These are phyloP conservation scores for Lytechinus variegatus DNA, from an alignment of 35 echinoderm and acorn worm genomes.

Conservation along the genomic window DNA sequence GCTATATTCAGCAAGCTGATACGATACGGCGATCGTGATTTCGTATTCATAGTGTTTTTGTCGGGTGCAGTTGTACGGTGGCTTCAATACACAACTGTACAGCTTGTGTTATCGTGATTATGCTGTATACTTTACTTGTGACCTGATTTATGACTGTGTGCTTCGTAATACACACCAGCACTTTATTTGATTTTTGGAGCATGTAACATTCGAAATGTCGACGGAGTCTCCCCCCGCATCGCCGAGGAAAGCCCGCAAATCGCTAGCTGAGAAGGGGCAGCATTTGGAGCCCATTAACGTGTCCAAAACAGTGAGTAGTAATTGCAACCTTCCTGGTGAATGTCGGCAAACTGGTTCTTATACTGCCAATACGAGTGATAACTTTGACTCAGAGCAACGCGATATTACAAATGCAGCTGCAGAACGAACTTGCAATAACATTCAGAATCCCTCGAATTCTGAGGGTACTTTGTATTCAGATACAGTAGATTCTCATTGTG, in stretches of 20 bases:
- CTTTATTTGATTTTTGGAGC: neutral
- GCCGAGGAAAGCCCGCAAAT: neutral
- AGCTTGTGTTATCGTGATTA: no score
- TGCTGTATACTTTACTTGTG: no score
- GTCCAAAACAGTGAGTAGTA: neutral
- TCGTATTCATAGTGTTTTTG: no score
- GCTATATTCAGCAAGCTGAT: neutral
- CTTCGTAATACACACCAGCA: no score
- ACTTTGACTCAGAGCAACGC: neutral
- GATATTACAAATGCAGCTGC: neutral
- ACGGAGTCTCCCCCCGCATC: neutral
- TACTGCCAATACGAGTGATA: neutral
- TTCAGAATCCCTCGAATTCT: neutral
- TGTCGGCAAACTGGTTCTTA: neutral
- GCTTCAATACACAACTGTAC: neutral
- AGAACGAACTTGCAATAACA: neutral
- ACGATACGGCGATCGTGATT: no score
- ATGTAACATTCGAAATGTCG: neutral
- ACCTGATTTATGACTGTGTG: no score
- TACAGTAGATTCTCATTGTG: neutral
- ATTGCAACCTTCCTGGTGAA: neutral
- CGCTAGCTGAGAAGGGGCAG: conserved; percentile 22
- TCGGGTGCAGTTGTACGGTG: neutral
- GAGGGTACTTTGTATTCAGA: neutral
- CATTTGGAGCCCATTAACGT: neutral